phyloP scores from a whole-genome alignment of 2,888 invertebrate species.

The Eilema sororculum region DNA sequence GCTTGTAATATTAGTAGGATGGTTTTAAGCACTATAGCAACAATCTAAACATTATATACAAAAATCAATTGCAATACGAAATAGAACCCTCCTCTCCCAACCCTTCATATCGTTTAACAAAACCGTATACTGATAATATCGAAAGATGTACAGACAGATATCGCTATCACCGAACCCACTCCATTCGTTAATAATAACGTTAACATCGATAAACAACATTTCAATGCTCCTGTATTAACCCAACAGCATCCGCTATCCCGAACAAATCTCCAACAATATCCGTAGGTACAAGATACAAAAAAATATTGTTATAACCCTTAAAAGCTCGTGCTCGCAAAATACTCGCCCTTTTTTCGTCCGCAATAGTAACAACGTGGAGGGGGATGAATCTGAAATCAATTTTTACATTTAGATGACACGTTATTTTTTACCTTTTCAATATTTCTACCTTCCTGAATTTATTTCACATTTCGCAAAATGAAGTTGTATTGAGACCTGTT shows the following conservation, averaged over 20 bases:
- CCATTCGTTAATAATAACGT: slow-evolving; percentile 5
- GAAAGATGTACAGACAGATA: neutral
- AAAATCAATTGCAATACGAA: neutral
- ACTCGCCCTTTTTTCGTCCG: slow-evolving; percentile 22
- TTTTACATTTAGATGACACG: slow-evolving; percentile 63
- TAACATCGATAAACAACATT: slow-evolving; percentile 18
- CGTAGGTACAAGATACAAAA: slow-evolving; percentile 33
- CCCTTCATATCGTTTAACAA: neutral
- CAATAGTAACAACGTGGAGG: slow-evolving; percentile 26
- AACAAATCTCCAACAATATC: slow-evolving; percentile 17
- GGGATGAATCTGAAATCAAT: slow-evolving; percentile 57
- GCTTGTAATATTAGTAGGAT: too few relatives aligned
- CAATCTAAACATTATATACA: neutral
- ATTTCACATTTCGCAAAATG: slow-evolving; percentile 34
- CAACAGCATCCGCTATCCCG: slow-evolving; percentile 25
- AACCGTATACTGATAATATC: neutral
- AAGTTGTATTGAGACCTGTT: slow-evolving; percentile 34
- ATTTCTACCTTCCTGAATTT: slow-evolving; percentile 49
- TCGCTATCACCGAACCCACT: neutral
- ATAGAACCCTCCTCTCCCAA: neutral
- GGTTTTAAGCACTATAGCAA: too few relatives aligned
- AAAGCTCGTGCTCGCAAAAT: slow-evolving; percentile 34
- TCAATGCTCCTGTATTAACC: slow-evolving; percentile 18
- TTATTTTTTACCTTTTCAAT: slow-evolving; percentile 62
- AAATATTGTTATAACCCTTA: slow-evolving; percentile 22